Conservation (phyloP, 1,140 invertebrate species). For the Arion vulgaris region DNA sequence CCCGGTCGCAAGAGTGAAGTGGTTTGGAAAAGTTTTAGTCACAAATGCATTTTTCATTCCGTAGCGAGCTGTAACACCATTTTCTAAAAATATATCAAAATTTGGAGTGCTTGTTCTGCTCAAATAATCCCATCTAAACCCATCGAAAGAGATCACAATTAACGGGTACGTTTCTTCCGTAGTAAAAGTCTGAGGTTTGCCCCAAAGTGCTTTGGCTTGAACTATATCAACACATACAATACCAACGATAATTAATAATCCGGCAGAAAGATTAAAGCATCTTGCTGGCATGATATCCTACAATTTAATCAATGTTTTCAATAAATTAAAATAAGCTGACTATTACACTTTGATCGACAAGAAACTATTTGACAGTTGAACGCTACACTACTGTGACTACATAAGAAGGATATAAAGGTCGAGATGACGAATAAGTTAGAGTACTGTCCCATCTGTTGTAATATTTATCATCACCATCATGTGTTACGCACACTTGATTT, state of each 20-base stretch:
- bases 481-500: no score
- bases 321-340: no score
- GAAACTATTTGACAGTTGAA: no score
- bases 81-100: slow-evolving; percentile 65
- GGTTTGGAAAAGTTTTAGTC: slow-evolving; percentile 87
- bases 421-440: no score
- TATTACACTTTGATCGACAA: no score
- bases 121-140: slow-evolving; percentile 72
- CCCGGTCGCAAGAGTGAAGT: slow-evolving; percentile 85
- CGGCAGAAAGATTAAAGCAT: background rate
- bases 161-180: slow-evolving; percentile 43
- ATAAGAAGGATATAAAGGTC: no score
- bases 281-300: background rate
- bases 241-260: background rate
- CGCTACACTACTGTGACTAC: no score
- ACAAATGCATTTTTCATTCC: slow-evolving; percentile 77
- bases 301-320: no score
- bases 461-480: no score
- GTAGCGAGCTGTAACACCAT: slow-evolving; percentile 61
- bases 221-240: background rate
- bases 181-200: background rate
- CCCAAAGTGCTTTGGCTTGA: background rate
- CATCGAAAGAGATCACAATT: slow-evolving; percentile 71
- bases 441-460: no score
- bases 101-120: slow-evolving; percentile 52